These are phyloP conservation scores for Cavia porcellus DNA, from an alignment of 2,113 vertebrate species.

Conservation along the genomic window DNA sequence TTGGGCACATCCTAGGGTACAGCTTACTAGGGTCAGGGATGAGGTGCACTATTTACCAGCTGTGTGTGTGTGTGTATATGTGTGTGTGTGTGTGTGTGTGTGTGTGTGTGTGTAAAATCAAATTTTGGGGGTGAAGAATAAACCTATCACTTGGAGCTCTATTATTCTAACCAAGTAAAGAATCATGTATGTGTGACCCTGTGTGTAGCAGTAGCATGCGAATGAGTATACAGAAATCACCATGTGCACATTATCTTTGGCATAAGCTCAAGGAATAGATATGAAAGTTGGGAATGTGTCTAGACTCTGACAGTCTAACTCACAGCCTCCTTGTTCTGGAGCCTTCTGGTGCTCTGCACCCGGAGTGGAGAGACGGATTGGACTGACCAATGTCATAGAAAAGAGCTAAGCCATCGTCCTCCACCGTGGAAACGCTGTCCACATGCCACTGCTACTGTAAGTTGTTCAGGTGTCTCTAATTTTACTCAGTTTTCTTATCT, in stretches of 20 bases:
- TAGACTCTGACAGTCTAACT: not conserved
- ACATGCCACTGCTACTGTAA: too few species aligned
- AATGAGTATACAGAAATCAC: not conserved
- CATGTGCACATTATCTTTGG: rapidly evolving
- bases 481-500: not conserved
- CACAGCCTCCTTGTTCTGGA: not conserved
- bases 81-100: too few species aligned
- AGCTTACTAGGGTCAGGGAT: not conserved
- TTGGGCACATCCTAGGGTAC: not conserved
- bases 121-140: not conserved
- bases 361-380: not conserved
- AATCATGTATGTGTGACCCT: not conserved
- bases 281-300: not conserved
- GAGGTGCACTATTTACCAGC: rapidly evolving
- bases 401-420: not conserved
- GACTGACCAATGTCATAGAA: not conserved
- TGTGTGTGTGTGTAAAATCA: not conserved
- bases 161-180: not conserved
- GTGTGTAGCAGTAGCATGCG: rapidly evolving
- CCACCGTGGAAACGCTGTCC: not conserved
- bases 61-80: not conserved
- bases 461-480: not conserved
- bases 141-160: not conserved
- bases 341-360: not conserved
- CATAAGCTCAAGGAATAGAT: not conserved